phyloP scores from a whole-genome alignment of 2,797 vertebrate species.

The Zalophus californianus region DNA sequence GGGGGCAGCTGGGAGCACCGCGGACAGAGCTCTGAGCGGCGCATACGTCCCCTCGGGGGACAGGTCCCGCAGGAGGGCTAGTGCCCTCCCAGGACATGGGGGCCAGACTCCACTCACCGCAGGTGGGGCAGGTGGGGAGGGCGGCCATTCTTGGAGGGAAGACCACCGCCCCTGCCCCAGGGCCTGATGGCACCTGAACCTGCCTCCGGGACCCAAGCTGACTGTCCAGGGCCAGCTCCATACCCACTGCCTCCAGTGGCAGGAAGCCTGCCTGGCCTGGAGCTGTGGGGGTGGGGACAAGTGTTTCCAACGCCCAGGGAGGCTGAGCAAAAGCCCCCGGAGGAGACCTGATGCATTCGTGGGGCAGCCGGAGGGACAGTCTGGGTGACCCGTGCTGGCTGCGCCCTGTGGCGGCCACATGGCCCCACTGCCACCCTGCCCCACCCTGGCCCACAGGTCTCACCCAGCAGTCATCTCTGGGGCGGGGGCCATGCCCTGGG shows the following conservation, averaged over 20 bases:
- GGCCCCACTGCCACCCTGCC: neutral
- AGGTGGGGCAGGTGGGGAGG: fast-evolving
- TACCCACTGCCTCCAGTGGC: fast-evolving
- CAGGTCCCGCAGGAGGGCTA: neutral
- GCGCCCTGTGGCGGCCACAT: fast-evolving
- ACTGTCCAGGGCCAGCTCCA: neutral
- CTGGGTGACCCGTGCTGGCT: neutral
- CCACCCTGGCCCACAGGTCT: neutral
- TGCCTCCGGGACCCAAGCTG: fast-evolving
- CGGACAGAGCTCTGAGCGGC: fast-evolving
- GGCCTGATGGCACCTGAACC: neutral
- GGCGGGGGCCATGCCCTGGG: fast-evolving
- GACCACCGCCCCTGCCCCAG: no score
- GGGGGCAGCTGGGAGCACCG: fast-evolving
- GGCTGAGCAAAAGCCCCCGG: neutral
- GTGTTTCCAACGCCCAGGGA: neutral
- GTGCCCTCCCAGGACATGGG: fast-evolving
- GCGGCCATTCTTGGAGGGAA: neutral
- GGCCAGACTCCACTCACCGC: neutral
- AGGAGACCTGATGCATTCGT: fast-evolving
- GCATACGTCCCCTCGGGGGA: neutral
- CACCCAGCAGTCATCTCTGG: neutral
- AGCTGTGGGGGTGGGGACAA: fast-evolving
- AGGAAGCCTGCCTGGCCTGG: neutral
- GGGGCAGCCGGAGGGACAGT: neutral